phyloP scores from a whole-genome alignment of 2,797 vertebrate species.

The Falco rusticolus region DNA sequence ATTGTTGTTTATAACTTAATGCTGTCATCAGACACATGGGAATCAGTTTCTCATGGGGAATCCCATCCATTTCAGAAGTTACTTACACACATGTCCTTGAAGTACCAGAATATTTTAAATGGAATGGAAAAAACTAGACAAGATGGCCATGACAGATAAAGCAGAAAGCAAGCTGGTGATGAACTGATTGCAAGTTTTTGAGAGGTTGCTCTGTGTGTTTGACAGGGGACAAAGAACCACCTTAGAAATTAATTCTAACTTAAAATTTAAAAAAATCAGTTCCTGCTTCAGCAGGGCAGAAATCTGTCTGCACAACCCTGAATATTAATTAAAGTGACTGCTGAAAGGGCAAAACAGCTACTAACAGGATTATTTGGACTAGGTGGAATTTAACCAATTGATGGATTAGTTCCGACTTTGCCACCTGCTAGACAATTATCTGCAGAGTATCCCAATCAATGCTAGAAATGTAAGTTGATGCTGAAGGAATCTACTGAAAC shows the following conservation, averaged over 20 bases:
- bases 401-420: slow-evolving; percentile 62
- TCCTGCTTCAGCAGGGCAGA: neutral
- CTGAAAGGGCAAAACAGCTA: slow-evolving; percentile 57
- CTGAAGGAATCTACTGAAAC: neutral
- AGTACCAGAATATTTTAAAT: neutral
- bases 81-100: neutral
- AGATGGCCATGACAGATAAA: neutral
- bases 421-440: slow-evolving; percentile 65
- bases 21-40: neutral
- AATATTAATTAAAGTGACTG: slow-evolving; percentile 63
- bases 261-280: neutral
- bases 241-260: neutral
- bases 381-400: slow-evolving; percentile 68
- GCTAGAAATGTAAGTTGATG: neutral
- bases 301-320: neutral
- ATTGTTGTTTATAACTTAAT: neutral
- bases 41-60: neutral
- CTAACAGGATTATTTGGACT: slow-evolving; percentile 58
- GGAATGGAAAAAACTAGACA: neutral
- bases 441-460: slow-evolving; percentile 43
- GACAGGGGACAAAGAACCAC: neutral
- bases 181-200: neutral
- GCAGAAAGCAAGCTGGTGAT: neutral
- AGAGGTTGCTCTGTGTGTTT: neutral
- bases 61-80: neutral